These are phyloP conservation scores for Cryptotermes secundus DNA, from an alignment of 1,140 invertebrate species.

Conservation along the genomic window DNA sequence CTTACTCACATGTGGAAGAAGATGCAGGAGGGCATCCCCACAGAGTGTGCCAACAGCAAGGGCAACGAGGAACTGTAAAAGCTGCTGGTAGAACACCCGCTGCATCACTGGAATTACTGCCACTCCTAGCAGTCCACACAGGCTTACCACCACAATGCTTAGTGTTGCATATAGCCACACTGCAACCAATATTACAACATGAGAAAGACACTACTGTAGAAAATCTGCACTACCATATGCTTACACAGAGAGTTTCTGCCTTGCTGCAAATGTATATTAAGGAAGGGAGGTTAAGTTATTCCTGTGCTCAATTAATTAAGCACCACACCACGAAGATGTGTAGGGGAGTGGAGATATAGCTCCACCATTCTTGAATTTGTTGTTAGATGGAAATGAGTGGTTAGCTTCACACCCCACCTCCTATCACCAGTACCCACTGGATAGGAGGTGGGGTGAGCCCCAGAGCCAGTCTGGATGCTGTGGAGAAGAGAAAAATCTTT, in stretches of 20 bases:
- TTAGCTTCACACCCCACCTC: too few relatives aligned
- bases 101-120: constrained; percentile 88
- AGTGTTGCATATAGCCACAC: constrained; percentile 81
- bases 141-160: constrained; percentile 79
- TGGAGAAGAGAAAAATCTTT: too few relatives aligned
- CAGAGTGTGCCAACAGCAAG: constrained; percentile 88
- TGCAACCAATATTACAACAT: constrained; percentile 46
- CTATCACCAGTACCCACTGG: too few relatives aligned
- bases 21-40: constrained; percentile 89
- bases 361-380: too few relatives aligned
- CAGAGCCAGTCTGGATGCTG: too few relatives aligned
- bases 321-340: too few relatives aligned
- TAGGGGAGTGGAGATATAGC: too few relatives aligned
- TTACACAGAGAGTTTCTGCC: background rate
- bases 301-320: too few relatives aligned
- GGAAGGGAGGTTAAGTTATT: too few relatives aligned
- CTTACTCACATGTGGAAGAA: constrained; percentile 85
- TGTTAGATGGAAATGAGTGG: too few relatives aligned
- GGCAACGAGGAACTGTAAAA: constrained; percentile 89
- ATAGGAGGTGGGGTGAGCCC: too few relatives aligned
- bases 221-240: background rate
- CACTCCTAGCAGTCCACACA: constrained; percentile 80
- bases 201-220: background rate
- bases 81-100: constrained; percentile 83
- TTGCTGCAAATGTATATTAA: background rate